Base-by-base conservation (phyloP, 2,113 vertebrate genomes). In the Eleginops maclovinus region DNA sequence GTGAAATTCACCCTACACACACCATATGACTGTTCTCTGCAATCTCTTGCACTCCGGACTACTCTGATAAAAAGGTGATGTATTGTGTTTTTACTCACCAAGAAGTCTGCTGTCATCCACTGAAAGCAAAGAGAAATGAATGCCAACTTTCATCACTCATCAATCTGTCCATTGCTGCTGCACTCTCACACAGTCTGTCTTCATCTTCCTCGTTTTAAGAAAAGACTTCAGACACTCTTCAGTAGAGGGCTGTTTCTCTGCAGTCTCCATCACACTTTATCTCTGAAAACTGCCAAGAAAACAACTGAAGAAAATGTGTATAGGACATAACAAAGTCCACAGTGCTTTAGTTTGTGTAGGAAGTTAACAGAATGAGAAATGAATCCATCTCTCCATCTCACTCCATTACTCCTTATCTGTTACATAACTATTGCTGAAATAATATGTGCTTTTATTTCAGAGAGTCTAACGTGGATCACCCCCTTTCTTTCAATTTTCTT, bases 111-210 rank as follows among this genome's bases (percentile, higher is more conserved):
- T 21, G 28, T 73, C 77, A 60, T 46, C 49, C 24, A 24, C 65
- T 12, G 17, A 59, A 53, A 77, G 58, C 26, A 54, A 22, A 64
- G 40, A 63, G 62, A 87, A 63, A 60, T 14, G 40, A 17, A 72
- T 40, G 66, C 67, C 51, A 56, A 61, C 68, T 74, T 84, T 68
- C 59, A 83, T 81, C 59, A 26, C 55, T 58, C 47, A 64, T 73
- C 67, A 46, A 11, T 41, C 47, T 22, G 65, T 74, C 70, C 44
- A 9, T 77, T 53, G 75, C 54, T 43, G 67, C 55, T 55, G 51
- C 55, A 9, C 69, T 67, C 36, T 61, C 66, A 67, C 75, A 54
- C 55, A 24, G 54, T 78, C 81, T 14, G 4, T 83, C 73, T 83
- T 63, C 71, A 64, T 56, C 75, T 21, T 9, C 16, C 62, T 54